Evolutionary conservation across 2,797 vertebrate genomes (phyloP).

Genomic region (Macropodus opercularis): DNA sequence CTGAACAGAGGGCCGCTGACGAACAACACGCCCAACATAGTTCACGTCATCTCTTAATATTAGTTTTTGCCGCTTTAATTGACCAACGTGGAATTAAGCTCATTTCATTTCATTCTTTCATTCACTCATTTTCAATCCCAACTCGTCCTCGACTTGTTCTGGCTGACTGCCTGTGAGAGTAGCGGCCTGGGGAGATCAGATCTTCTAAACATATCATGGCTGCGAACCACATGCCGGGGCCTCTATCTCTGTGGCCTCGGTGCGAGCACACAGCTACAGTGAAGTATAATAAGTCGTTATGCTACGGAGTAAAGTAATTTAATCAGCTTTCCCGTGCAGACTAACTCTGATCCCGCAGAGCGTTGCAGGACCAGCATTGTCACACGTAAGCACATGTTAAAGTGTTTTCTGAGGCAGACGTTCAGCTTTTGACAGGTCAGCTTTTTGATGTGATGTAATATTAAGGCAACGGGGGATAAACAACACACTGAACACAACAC

Average conservation of each 20-base stretch:
- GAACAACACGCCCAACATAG: too few species aligned
- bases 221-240: slow-evolving; percentile 26
- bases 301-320: slow-evolving; percentile 27
- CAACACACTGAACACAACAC: slow-evolving; percentile 57
- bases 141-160: slow-evolving; percentile 14
- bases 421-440: slow-evolving; percentile 16
- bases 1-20: too few species aligned
- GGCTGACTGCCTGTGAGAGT: slow-evolving; percentile 40
- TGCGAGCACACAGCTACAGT: slow-evolving; percentile 1
- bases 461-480: slow-evolving; percentile 30
- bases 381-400: slow-evolving; percentile 10
- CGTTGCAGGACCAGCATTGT: slow-evolving; percentile 10
- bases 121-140: not conserved
- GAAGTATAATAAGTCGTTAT: slow-evolving; percentile 30
- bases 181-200: slow-evolving; percentile 42
- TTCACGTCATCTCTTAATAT: too few species aligned
- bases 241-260: not conserved
- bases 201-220: slow-evolving; percentile 49
- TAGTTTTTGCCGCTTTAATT: too few species aligned
- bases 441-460: slow-evolving; percentile 57
- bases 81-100: too few species aligned
- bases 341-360: not conserved
- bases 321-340: slow-evolving; percentile 28
- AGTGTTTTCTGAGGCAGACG: slow-evolving; percentile 8
- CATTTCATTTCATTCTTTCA: not conserved